phyloP scores from a whole-genome alignment of 2,113 vertebrate genomes.

The Poeciliopsis turrubarensis region DNA sequence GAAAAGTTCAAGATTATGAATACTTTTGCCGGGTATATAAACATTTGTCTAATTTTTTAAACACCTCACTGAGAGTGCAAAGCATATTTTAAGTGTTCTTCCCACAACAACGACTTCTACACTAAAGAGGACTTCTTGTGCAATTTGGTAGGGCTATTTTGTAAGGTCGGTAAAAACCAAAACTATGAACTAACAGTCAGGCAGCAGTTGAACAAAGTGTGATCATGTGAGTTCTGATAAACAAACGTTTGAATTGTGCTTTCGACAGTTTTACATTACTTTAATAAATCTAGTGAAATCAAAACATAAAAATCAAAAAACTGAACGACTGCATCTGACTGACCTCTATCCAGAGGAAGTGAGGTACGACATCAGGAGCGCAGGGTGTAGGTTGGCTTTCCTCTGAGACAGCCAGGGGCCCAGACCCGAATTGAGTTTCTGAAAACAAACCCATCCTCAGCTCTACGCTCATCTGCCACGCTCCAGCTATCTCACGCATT shows the following conservation, averaged over 20 bases:
- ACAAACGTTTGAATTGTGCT: not conserved
- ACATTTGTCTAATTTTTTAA: not conserved
- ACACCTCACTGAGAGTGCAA: not conserved
- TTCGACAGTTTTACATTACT: not conserved
- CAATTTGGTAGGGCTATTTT: too few species aligned
- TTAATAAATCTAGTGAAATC: not conserved
- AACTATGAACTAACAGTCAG: too few species aligned
- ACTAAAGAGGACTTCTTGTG: not conserved
- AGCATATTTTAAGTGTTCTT: not conserved
- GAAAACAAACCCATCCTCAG: slow-evolving; percentile 93
- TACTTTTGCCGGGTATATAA: too few species aligned
- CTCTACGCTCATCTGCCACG: slow-evolving; percentile 98
- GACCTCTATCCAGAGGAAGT: slow-evolving; percentile 97
- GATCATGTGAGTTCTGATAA: too few species aligned
- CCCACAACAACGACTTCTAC: not conserved
- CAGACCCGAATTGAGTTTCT: slow-evolving; percentile 86
- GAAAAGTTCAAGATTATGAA: not conserved
- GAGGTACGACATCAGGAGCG: slow-evolving; percentile 90
- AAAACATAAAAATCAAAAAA: not conserved
- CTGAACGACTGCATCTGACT: slow-evolving; percentile 29
- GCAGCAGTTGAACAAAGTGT: too few species aligned
- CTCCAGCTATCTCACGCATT: slow-evolving; percentile 96
- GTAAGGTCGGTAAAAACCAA: too few species aligned
- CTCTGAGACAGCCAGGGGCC: slow-evolving; percentile 94
- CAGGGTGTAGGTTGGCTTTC: slow-evolving; percentile 91